Base-by-base conservation (phyloP, 2,888 invertebrate species). In the Ornithoptera priamus region DNA sequence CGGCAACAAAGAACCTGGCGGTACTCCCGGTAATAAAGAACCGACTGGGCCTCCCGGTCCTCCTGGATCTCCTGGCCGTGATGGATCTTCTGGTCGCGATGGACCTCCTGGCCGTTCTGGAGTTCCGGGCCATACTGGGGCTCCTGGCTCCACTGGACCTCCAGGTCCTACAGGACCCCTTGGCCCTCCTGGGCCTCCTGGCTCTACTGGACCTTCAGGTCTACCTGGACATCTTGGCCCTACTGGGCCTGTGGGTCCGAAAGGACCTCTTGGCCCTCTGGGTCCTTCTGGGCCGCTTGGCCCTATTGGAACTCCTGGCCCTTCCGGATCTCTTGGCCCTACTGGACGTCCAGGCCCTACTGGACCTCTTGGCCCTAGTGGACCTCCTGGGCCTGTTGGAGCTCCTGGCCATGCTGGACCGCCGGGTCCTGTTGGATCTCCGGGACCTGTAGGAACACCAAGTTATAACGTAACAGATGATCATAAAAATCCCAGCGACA, bases 31-130 rank as follows among this genome's bases (percentile, higher is more conserved):
- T 7, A 30, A 30, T 18, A 60, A 63, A 1, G 56, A 36, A 7
- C 17, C 56, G 1, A n/a, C 22, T n/a, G 30, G 56, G 2, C 1
- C 56, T 7, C 36, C 64, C 0, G 64, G 64, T 1, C 22, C 22
- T 24, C 62, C 65, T 2, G 65, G 62, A 20, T 42, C 67, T 10
- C 65, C 70, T 7, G 62, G 65, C 0, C 5, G 67, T 15, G n/a
- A 6, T 17, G n/a, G 60, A 8, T 22, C 65, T 10, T 63, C 70
- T 4, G 58, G 60, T 0, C 2, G 64, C 3, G 39, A n/a, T 8
- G 36, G 39, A 36, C 36, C 50, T 2, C n/a, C n/a, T n/a, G n/a
- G n/a, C n/a, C n/a, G n/a, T n/a, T n/a, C 12, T 8, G 60, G 62
- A 62, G 6, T 22, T 0, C n/a, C 10, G 17, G 65, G 42, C 2